A percentile compares a stretch with the other conserved stretches of the same genome.
Conservation (phyloP, 2,888 invertebrate genomes). For the Papilio demoleus region DNA sequence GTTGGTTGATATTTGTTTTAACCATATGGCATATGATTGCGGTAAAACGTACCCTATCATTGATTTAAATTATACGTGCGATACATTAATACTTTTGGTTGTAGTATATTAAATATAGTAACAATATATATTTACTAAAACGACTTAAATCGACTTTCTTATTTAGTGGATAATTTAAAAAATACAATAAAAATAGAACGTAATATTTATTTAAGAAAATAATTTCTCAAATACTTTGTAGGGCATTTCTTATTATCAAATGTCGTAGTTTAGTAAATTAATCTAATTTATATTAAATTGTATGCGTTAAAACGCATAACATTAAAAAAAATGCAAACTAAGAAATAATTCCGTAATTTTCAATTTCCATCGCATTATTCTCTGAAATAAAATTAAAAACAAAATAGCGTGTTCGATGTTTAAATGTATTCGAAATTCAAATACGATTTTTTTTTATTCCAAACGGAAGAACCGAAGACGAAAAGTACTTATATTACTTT, state of each 20-base stretch:
- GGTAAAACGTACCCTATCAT: slow-evolving; percentile 42
- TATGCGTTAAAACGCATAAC: no score
- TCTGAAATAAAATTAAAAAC: slow-evolving; percentile 2
- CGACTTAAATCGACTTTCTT: no score
- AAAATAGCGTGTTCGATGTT: slow-evolving; percentile 50
- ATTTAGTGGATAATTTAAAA: no score
- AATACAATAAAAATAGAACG: no score
- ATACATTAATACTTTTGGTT: not conserved
- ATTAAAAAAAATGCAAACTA: no score
- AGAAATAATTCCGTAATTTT: not conserved
- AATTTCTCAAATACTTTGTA: no score
- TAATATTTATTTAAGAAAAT: no score
- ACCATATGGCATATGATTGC: slow-evolving; percentile 67
- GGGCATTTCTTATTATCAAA: no score
- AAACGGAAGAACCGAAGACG: slow-evolving; percentile 61
- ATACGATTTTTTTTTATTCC: slow-evolving; percentile 50
- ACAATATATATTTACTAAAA: no score
- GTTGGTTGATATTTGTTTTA: slow-evolving; percentile 68
- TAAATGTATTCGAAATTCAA: slow-evolving; percentile 53
- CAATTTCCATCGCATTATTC: not conserved
- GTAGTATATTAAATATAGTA: no score
- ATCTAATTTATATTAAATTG: no score
- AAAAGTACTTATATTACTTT: slow-evolving; percentile 80
- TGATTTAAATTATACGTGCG: slow-evolving; percentile 48
- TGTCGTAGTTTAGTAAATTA: no score